Evolutionary conservation across 1,140 invertebrate genomes (phyloP).

Genomic region (Drosophila elegans): DNA sequence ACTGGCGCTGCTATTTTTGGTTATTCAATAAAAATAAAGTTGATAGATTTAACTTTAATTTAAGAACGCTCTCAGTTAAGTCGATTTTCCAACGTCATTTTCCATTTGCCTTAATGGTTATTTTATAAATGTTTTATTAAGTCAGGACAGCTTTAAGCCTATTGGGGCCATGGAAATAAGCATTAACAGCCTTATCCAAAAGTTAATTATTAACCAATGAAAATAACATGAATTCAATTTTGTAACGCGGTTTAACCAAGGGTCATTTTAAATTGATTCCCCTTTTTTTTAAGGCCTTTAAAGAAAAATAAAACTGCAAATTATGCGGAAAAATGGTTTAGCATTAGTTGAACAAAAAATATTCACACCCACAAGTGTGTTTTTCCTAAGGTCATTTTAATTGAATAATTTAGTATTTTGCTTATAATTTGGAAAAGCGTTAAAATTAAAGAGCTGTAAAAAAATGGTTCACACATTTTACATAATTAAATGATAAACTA

Average conservation of each 20-base stretch:
- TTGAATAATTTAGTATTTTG: not conserved
- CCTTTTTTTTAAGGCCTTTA: not conserved
- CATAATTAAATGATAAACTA: not conserved
- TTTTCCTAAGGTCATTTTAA: not conserved
- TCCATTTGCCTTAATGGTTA: not conserved
- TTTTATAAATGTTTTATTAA: not conserved
- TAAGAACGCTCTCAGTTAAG: not conserved
- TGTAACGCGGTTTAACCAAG: not conserved
- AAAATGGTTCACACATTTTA: not conserved
- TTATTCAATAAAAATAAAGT: slow-evolving; percentile 1
- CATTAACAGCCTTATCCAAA: not conserved
- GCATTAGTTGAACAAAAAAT: not conserved
- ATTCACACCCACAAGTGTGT: not conserved
- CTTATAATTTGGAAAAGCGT: not conserved
- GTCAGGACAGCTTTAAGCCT: not conserved
- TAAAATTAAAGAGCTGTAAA: not conserved
- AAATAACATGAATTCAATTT: not conserved
- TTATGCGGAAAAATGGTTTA: not conserved
- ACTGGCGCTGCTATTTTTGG: not conserved
- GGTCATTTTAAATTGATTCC: not conserved
- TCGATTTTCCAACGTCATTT: not conserved
- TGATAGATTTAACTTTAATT: slow-evolving; percentile 1
- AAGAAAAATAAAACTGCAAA: not conserved
- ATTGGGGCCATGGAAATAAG: not conserved
- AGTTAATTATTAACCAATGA: slow-evolving; percentile 1